These are phyloP conservation scores for Allophyes oxyacanthae DNA, from an alignment of 2,888 invertebrate genomes.

Conservation along the genomic window DNA sequence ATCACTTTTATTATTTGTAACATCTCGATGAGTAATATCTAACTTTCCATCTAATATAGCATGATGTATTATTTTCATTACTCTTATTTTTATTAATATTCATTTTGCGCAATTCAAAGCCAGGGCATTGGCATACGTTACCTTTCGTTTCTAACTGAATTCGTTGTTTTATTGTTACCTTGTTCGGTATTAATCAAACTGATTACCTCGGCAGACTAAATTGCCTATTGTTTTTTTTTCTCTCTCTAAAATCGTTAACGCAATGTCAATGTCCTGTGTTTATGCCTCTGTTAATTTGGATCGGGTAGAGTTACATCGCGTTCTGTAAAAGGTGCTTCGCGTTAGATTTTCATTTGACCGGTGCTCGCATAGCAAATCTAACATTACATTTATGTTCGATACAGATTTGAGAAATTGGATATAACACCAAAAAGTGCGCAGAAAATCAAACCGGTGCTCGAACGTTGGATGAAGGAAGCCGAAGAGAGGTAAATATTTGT, in stretches of 20 bases:
- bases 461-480: conserved; percentile 99
- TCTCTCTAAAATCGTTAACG: conserved; percentile 84
- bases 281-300: conserved; percentile 81
- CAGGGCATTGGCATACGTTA: conserved; percentile 97
- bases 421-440: conserved; percentile 99
- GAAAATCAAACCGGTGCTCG: conserved; percentile 99
- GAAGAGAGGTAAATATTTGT: conserved; percentile 95
- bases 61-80: conserved; percentile 88
- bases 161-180: conserved; percentile 86
- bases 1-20: conserved; percentile 83
- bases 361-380: conserved; percentile 83
- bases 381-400: conserved; percentile 88
- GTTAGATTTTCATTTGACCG: conserved; percentile 66
- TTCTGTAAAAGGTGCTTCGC: conserved; percentile 64
- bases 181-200: conserved; percentile 88
- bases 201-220: conserved; percentile 86
- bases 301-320: conserved; percentile 68
- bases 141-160: conserved; percentile 88
- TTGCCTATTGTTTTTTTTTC: conserved; percentile 87
- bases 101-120: conserved; percentile 91
- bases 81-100: conserved; percentile 83
- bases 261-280: conserved; percentile 92
- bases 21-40: conserved; percentile 82
- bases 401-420: conserved; percentile 99
- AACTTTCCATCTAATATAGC: conserved; percentile 88